Conservation (phyloP, 2,113 vertebrate genomes). For the Sorex fumeus region DNA sequence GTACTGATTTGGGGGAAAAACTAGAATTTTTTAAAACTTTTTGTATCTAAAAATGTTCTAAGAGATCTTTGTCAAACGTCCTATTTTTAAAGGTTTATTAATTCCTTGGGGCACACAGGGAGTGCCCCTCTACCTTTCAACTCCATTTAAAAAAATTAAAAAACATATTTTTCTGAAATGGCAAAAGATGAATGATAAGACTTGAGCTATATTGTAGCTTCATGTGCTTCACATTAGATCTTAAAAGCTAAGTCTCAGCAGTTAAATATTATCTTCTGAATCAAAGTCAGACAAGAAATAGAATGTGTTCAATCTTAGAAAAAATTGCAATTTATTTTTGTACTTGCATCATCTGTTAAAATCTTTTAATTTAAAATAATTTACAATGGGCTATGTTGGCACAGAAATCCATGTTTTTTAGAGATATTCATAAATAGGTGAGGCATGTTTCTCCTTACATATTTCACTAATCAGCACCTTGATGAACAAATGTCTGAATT, state of each 20-base stretch:
- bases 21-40: slow-evolving; percentile 37
- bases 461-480: neutral
- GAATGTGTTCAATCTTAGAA: neutral
- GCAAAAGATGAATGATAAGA: neutral
- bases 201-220: neutral
- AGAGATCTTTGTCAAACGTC: slow-evolving; percentile 23
- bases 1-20: slow-evolving; percentile 45
- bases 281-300: slow-evolving; percentile 1
- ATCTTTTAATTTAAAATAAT: slow-evolving; percentile 4
- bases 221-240: slow-evolving; percentile 45
- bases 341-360: slow-evolving; percentile 15
- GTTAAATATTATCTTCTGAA: neutral
- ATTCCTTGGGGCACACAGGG: neutral
- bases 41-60: slow-evolving; percentile 55
- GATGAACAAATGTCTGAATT: too few relatives aligned
- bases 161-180: neutral
- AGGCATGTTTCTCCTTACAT: neutral
- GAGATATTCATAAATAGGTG: neutral
- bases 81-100: slow-evolving; percentile 42
- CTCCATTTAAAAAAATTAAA: neutral
- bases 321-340: neutral
- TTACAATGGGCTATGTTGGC: neutral
- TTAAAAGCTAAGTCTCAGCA: neutral
- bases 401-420: neutral
- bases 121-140: neutral